These are phyloP conservation scores for Axinella damicornis DNA, from an alignment of 37 sponge, comb jelly and placozoan species.

Conservation along the genomic window DNA sequence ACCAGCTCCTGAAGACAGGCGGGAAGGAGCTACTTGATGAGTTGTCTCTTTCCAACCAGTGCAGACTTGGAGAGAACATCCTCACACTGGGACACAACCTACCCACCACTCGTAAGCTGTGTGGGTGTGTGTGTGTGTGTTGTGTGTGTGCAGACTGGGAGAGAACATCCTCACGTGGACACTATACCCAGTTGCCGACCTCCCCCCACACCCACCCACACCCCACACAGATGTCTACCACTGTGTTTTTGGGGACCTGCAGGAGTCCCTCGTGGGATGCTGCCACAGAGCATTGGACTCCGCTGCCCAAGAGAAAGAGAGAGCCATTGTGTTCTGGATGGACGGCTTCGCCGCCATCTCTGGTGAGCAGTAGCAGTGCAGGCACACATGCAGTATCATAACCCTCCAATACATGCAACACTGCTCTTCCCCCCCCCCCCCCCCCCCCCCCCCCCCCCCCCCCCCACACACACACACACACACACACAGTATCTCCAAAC, in stretches of 20 bases:
- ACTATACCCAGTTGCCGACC: no score
- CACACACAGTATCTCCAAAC: conserved; percentile 39
- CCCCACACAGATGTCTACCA: no score
- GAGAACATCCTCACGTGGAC: no score
- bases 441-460: not conserved
- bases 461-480: not conserved
- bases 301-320: conserved; percentile 9
- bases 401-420: not conserved
- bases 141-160: not conserved
- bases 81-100: conserved; percentile 60
- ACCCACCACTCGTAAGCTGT: conserved; percentile 39
- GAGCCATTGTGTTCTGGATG: conserved; percentile 59
- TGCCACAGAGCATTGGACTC: conserved; percentile 27
- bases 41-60: conserved; percentile 43
- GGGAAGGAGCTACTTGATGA: conserved; percentile 51
- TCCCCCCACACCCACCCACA: no score
- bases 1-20: conserved; percentile 29
- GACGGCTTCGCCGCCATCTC: conserved; percentile 53
- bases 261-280: conserved; percentile 50
- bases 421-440: not conserved
- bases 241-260: not conserved
- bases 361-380: not conserved
- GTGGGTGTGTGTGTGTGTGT: not conserved
- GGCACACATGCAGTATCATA: not conserved
- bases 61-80: conserved; percentile 57